Base-by-base conservation (phyloP, 2,888 invertebrate species). In the Ischnura elegans region DNA sequence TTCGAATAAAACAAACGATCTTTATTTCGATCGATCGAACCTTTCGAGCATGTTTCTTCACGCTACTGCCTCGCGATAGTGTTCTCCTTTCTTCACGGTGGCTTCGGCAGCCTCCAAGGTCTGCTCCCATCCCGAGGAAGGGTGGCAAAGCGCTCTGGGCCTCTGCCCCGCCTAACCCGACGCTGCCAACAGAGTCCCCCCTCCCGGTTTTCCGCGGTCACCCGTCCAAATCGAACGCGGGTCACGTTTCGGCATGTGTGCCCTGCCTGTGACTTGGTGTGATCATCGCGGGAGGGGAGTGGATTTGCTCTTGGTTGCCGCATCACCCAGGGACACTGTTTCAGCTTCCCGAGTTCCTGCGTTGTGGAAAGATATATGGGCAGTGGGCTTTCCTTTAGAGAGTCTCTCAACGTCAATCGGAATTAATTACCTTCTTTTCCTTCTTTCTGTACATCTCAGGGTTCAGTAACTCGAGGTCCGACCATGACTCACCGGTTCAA, bases 221-320 rank as follows among this genome's bases (percentile, higher is more conserved):
- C 86, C 86, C 86, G 86, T 86, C 86, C 86, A 86, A 86, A 86
- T 86, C 86, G 86, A 86, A 86, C 86, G 86, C 86, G 86, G 86
- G 45, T 86, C 86, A 86, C 86, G 86, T 86, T 86, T 86, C 46
- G 46, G 86, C 25, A 86, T 86, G 86, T 86, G 85, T 42, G 42
- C 5, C 16, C 51, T 8, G 36, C 13, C 6, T 0, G 29, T 29
- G 66, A 25, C 13, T 0, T 25, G 61, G 61, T 36, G 76, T 0
- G 76, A 36, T 29, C n/a, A 2, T 29, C 13, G 76, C 29, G 61
- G n/a, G 61, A 8, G 21, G 8, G n/a, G 21, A 8, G 61, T 25
- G n/a, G 0, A n/a, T 25, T 25, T 19, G 61, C 4, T 25, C 61
- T 10, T 36, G 76, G 76, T 76, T 76, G 76, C 76, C 76, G 76